Conservation (phyloP, 2,113 vertebrate species). For the Genyomyrus donnyi region DNA sequence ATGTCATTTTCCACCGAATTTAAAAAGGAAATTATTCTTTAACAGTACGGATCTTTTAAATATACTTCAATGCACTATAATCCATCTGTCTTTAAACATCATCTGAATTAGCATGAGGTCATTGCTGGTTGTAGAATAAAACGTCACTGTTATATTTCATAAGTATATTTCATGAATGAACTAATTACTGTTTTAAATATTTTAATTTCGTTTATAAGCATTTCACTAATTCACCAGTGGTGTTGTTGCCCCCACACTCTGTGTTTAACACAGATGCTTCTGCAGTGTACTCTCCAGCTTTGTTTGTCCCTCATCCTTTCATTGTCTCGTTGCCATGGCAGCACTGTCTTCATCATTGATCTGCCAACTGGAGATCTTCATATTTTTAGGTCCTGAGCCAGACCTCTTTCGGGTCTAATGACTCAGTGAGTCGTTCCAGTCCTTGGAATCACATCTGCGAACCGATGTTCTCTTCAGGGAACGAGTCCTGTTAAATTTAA, state of each 20-base stretch:
- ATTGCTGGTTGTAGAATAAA: neutral
- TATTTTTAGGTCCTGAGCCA: slow-evolving; percentile 55
- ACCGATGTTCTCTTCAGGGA: neutral
- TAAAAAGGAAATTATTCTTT: neutral
- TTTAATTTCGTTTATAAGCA: neutral
- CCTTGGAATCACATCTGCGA: too few species aligned
- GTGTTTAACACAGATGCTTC: slow-evolving; percentile 11
- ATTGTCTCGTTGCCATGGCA: slow-evolving; percentile 64
- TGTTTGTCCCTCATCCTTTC: slow-evolving; percentile 35
- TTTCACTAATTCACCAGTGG: neutral
- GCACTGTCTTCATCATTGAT: slow-evolving; percentile 57
- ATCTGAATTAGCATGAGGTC: neutral
- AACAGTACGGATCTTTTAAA: neutral
- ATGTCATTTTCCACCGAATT: neutral
- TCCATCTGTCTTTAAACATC: neutral
- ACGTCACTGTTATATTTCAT: neutral
- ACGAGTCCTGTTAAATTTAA: neutral
- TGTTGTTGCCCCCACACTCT: neutral
- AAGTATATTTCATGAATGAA: neutral
- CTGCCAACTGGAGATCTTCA: slow-evolving; percentile 52
- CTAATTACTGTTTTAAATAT: neutral
- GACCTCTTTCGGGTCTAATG: slow-evolving; percentile 37
- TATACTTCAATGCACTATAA: neutral
- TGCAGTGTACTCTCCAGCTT: slow-evolving; percentile 19
- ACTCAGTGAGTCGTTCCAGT: neutral